Conservation (phyloP, 2,888 invertebrate species). For the Tricholauxania praeusta region DNA sequence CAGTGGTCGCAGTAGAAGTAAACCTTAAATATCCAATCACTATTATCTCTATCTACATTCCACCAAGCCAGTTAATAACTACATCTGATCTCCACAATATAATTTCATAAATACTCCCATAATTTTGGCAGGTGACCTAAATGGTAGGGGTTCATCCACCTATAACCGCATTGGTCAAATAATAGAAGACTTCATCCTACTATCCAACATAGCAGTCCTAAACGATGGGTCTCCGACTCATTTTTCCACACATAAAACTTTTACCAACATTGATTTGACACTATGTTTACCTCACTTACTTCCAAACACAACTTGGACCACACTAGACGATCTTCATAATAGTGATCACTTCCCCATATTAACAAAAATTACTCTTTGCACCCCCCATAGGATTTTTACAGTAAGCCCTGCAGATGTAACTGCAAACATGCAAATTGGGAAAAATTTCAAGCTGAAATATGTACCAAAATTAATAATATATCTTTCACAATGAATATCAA, state of each 20-base stretch:
- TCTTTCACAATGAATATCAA: background rate
- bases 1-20: slow-evolving; percentile 18
- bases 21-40: slow-evolving; percentile 11
- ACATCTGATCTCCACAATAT: background rate
- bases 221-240: slow-evolving; percentile 6
- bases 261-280: slow-evolving; percentile 26
- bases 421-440: background rate
- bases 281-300: slow-evolving; percentile 30
- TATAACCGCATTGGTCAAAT: background rate
- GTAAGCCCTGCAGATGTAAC: background rate
- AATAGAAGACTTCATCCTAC: background rate
- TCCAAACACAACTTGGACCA: slow-evolving; percentile 21
- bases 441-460: background rate
- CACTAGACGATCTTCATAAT: slow-evolving; percentile 25
- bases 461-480: background rate
- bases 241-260: slow-evolving; percentile 17
- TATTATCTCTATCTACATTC: slow-evolving; percentile 25
- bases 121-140: background rate
- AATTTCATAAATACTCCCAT: background rate
- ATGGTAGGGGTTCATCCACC: background rate
- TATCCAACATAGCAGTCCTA: no score
- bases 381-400: background rate
- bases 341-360: slow-evolving; percentile 33
- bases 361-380: background rate
- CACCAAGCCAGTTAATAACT: slow-evolving; percentile 14